Percentiles rank a stretch among this genome's conserved stretches.
These are phyloP conservation scores for Bergia puertoricense DNA, from an alignment of 92 coral and sea anemone species.

Conservation along the genomic window DNA sequence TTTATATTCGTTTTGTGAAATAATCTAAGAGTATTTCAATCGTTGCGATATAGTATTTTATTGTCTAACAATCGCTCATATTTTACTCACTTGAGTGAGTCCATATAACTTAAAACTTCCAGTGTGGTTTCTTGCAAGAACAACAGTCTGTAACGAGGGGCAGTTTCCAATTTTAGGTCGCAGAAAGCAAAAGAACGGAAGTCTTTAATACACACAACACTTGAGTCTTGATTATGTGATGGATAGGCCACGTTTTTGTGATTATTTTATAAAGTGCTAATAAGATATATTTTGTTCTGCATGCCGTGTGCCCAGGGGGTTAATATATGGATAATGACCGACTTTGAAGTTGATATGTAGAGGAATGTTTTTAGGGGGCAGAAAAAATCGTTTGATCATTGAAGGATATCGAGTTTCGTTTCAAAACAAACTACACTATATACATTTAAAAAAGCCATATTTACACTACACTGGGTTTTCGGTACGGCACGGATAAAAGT, in stretches of 20 bases:
- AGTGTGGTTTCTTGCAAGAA: not conserved
- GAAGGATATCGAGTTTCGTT: not conserved
- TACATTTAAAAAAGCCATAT: too few relatives aligned
- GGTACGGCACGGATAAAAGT: too few relatives aligned
- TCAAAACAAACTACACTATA: not conserved
- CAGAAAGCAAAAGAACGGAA: not conserved
- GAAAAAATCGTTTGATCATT: not conserved
- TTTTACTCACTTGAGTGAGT: too few relatives aligned
- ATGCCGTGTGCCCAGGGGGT: not conserved
- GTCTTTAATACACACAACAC: not conserved
- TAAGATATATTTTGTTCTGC: not conserved
- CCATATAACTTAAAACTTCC: too few relatives aligned
- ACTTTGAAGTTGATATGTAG: not conserved
- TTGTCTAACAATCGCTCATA: too few relatives aligned
- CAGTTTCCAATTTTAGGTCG: not conserved
- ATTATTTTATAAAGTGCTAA: conserved; percentile 36
- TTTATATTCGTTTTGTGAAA: too few relatives aligned
- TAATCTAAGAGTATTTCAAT: too few relatives aligned
- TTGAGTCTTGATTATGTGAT: not conserved
- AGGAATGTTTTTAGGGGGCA: not conserved
- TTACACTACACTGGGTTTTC: too few relatives aligned
- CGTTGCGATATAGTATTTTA: too few relatives aligned
- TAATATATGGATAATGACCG: not conserved
- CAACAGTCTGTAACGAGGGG: not conserved
- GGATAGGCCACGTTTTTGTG: conserved; percentile 15